Conservation (phyloP, 2,888 invertebrate genomes). For the Pandemis corylana region DNA sequence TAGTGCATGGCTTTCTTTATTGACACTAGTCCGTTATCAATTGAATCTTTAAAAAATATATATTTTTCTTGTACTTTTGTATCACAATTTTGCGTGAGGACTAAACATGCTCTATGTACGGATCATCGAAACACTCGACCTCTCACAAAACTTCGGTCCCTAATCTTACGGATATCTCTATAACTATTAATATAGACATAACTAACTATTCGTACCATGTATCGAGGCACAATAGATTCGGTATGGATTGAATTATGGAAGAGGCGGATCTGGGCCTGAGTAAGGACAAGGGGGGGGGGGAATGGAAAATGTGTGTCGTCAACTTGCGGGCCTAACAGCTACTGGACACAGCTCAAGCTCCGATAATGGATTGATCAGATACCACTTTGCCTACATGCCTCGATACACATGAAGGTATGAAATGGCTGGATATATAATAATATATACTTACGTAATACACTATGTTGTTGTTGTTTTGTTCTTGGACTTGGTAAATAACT, state of each 20-base stretch:
- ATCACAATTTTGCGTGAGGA: neutral
- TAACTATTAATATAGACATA: constrained; percentile 1
- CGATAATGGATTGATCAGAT: constrained; percentile 83
- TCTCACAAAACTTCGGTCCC: neutral
- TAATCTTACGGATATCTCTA: constrained; percentile 15
- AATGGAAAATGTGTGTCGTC: constrained; percentile 84
- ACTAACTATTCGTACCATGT: constrained; percentile 47
- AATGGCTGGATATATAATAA: neutral
- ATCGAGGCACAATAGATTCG: constrained; percentile 73
- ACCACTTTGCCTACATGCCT: constrained; percentile 64
- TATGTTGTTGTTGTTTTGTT: neutral
- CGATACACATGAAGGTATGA: constrained; percentile 35
- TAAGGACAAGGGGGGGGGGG: constrained; percentile 69
- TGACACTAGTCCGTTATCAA: neutral
- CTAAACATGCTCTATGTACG: neutral
- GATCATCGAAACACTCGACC: neutral
- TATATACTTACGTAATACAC: neutral
- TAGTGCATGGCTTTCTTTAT: constrained; percentile 60
- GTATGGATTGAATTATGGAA: constrained; percentile 82
- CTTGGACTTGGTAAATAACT: neutral
- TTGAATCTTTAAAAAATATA: neutral
- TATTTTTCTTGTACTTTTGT: neutral
- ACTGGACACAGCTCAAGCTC: constrained; percentile 70
- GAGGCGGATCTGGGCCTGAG: constrained; percentile 72
- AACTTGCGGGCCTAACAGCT: constrained; percentile 76